Percentiles rank a stretch among this genome's conserved stretches.
Conservation (phyloP, 2,113 vertebrate genomes). For the Phylloscopus trochilus region DNA sequence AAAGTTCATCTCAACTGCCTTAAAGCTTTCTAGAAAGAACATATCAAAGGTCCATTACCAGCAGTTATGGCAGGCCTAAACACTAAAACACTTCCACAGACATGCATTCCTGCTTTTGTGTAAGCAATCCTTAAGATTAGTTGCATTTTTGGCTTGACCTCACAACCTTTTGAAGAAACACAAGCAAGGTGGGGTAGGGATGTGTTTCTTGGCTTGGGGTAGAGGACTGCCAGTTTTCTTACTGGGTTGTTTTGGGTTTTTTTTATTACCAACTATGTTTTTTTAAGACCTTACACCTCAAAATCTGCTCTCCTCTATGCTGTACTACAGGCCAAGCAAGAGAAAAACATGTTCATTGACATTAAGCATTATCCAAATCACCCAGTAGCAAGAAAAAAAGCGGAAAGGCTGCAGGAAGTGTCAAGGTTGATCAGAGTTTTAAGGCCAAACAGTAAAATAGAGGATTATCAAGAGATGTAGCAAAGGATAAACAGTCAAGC, state of each 20-base stretch:
- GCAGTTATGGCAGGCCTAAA: background rate
- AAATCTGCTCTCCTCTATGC: background rate
- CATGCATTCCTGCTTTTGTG: background rate
- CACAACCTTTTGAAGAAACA: background rate
- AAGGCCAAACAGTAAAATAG: background rate
- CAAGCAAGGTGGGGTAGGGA: accelerated
- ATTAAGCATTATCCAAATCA: background rate
- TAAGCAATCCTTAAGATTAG: background rate
- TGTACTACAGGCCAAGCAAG: background rate
- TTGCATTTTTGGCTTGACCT: background rate
- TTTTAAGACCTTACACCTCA: background rate
- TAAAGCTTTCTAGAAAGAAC: background rate
- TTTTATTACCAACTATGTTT: background rate
- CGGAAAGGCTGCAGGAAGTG: background rate
- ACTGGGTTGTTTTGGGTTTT: background rate
- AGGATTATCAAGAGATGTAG: background rate
- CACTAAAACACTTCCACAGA: background rate
- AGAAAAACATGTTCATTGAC: background rate
- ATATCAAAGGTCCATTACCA: background rate
- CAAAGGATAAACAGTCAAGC: background rate
- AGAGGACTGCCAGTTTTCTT: background rate
- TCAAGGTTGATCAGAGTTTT: background rate
- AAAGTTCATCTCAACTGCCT: background rate
- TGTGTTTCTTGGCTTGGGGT: background rate
- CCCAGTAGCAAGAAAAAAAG: background rate